These are phyloP conservation scores for Tridacna crocea DNA, from an alignment of 2,888 invertebrate genomes.

Conservation along the genomic window DNA sequence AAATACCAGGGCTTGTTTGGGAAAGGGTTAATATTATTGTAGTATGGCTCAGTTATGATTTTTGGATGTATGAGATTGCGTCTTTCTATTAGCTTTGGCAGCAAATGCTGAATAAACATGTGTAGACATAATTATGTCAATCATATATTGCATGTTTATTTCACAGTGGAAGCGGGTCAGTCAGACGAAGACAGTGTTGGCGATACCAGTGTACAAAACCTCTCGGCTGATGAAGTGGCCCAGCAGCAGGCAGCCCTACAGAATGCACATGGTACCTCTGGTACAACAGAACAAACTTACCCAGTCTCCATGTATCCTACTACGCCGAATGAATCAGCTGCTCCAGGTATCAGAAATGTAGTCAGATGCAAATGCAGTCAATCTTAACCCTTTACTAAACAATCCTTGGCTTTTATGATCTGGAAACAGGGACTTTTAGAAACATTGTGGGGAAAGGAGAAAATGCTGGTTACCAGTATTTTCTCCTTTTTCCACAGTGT, in stretches of 20 bases:
- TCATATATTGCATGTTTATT: not conserved
- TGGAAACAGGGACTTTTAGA: no score
- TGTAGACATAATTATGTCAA: not conserved
- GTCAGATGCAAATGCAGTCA: no score
- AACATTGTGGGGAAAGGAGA: no score
- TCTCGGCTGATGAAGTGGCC: slow-evolving; percentile 34
- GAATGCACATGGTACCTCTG: slow-evolving; percentile 31
- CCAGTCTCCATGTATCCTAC: slow-evolving; percentile 58
- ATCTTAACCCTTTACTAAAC: no score
- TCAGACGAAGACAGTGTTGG: slow-evolving; percentile 61
- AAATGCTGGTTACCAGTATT: no score
- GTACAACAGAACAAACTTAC: slow-evolving; percentile 48
- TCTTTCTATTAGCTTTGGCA: not conserved
- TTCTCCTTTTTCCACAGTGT: no score
- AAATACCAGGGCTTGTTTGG: no score
- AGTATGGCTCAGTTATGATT: no score
- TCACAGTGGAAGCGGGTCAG: slow-evolving; percentile 52
- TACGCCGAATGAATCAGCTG: slow-evolving; percentile 33
- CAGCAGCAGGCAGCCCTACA: slow-evolving; percentile 36
- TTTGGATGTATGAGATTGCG: no score
- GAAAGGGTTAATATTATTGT: no score
- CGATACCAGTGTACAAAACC: slow-evolving; percentile 30
- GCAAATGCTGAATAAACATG: not conserved
- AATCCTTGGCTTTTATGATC: no score
- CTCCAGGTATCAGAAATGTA: slow-evolving; percentile 29